A percentile compares a stretch with the other conserved stretches of the same genome.
Conservation (phyloP, 2,888 invertebrate species). For the Notocelia uddmanniana region DNA sequence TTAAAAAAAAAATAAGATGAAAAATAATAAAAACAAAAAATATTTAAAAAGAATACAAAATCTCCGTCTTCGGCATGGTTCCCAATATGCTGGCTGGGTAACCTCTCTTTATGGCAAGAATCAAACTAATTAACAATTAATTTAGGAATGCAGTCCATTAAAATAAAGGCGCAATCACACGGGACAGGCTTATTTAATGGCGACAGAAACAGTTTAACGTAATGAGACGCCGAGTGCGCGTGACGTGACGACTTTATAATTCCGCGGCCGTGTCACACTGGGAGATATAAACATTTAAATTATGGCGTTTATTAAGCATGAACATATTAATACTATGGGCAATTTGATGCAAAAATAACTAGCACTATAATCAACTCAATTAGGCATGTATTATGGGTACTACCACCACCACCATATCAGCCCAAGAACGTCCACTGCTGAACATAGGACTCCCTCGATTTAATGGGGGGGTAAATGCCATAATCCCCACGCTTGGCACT, state of each 20-base stretch:
- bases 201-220: conserved; percentile 75
- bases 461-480: too few relatives aligned
- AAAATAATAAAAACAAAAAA: not conserved
- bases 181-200: conserved; percentile 68
- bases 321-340: too few relatives aligned
- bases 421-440: too few relatives aligned
- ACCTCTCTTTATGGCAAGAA: not conserved
- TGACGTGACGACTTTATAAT: conserved; percentile 78
- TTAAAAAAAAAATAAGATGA: too few relatives aligned
- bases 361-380: too few relatives aligned
- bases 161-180: conserved; percentile 56
- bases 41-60: not conserved
- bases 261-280: conserved; percentile 52
- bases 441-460: too few relatives aligned
- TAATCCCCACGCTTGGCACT: too few relatives aligned
- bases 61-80: too few relatives aligned
- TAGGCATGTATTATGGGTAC: too few relatives aligned
- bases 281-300: conserved; percentile 47
- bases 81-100: not conserved
- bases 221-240: conserved; percentile 77
- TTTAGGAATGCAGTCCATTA: conserved; percentile 32
- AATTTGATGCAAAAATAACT: too few relatives aligned
- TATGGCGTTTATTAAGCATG: too few relatives aligned
- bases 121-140: not conserved
- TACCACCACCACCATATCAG: too few relatives aligned